Percentiles rank a stretch among this genome's conserved stretches.
Conservation (phyloP, 2,113 vertebrate genomes). For the Xenus cinereus region DNA sequence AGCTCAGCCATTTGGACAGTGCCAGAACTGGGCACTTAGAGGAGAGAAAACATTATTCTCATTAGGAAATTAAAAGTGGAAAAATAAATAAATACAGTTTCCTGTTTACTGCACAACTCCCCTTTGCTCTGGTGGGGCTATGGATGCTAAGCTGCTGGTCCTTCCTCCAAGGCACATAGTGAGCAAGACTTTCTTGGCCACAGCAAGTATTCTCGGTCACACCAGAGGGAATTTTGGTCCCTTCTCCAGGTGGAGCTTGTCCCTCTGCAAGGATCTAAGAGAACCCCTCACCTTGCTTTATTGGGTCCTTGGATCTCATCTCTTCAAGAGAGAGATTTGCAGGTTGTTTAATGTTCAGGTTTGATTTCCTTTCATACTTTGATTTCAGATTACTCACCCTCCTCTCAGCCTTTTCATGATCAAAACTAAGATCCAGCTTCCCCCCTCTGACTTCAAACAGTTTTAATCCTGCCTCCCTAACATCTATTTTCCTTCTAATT, state of each 20-base stretch:
- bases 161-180: not conserved
- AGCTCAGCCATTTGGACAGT: not conserved
- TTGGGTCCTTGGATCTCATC: not conserved
- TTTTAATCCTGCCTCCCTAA: slow-evolving; percentile 56
- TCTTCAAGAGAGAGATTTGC: slow-evolving; percentile 16
- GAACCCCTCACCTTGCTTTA: not conserved
- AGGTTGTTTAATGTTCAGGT: slow-evolving; percentile 42
- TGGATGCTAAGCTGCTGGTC: not conserved
- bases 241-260: not conserved
- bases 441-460: slow-evolving; percentile 36
- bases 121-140: not conserved
- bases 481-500: slow-evolving; percentile 56
- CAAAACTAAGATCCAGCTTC: slow-evolving; percentile 53
- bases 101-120: not conserved
- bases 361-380: slow-evolving; percentile 47
- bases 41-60: not conserved
- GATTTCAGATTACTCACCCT: slow-evolving; percentile 54
- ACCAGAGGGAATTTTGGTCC: not conserved
- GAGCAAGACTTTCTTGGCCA: not conserved
- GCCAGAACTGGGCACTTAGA: not conserved
- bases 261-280: not conserved
- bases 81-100: not conserved
- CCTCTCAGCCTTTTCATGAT: slow-evolving; percentile 41
- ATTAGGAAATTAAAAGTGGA: not conserved
- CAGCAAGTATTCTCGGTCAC: not conserved